Base-by-base conservation (phyloP, 2,888 invertebrate genomes). In the Brachyptera risi region DNA sequence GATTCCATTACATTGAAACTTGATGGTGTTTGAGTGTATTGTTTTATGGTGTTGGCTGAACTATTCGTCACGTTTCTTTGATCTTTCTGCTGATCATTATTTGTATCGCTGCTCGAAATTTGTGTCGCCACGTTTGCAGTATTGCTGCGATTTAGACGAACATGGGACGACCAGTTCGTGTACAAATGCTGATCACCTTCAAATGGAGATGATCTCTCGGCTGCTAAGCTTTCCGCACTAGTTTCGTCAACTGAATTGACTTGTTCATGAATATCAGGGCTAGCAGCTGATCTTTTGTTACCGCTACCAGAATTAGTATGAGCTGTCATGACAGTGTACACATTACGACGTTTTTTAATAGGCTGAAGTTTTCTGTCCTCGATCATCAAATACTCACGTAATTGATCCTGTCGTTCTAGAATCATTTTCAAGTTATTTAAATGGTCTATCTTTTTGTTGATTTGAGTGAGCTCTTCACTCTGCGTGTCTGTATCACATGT, bases 121-220 rank as follows among this genome's bases (percentile, higher is more conserved):
- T 51, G 50, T 5, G 50, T 51, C 13, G 23, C 27, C 17, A 27
- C 17, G 26, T 51, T 15, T 9, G 24, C 27, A 13, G 50, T 24
- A 11, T 13, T 5, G 24, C 27, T n/a, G n/a, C n/a, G n/a, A n/a
- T n/a, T 24, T n/a, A 51, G 11, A 7, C 17, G 24, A 17, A 15
- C 27, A 19, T 51, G 50, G 5, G 50, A 51, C 3, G 50, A 27
- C 50, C 50, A 51, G 27, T 51, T 51, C 7, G n/a, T 19, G 13
- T 24, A 26, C n/a, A n/a, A 23, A 19, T 23, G 13, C n/a, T 13
- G n/a, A 17, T 23, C 17, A 26, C 50, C 17, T 49, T 47, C 47
- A 23, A 11, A 17, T 13, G n/a, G 57, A 11, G 2, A 17, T 4
- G 24, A n/a, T 23, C 17, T 17, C 5, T 51, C 50, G 31, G 23